Conservation (phyloP, 2,888 invertebrate genomes). For the Pediacus dermestoides region DNA sequence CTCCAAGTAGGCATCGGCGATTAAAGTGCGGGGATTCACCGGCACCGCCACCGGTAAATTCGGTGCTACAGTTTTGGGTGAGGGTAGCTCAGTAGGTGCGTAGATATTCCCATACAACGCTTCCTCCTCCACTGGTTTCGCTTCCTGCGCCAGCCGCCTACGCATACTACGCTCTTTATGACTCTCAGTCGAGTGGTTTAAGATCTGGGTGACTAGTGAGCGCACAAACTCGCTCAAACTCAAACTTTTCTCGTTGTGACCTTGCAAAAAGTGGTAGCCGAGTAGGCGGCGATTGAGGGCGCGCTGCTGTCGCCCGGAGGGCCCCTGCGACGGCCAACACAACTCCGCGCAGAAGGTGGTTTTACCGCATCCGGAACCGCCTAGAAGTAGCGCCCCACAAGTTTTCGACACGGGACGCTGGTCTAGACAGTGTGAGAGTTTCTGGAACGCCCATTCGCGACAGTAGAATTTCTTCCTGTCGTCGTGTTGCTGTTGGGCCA, state of each 20-base stretch:
- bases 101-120: constrained; percentile 42
- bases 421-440: constrained; percentile 87
- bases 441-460: constrained; percentile 94
- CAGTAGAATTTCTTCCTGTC: constrained; percentile 79
- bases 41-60: constrained; percentile 53
- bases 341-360: constrained; percentile 84
- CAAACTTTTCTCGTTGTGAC: constrained; percentile 79
- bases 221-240: constrained; percentile 83
- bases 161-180: constrained; percentile 49
- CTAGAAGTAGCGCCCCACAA: constrained; percentile 82
- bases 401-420: constrained; percentile 80
- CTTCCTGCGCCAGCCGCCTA: constrained; percentile 40
- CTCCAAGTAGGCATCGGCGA: constrained; percentile 79
- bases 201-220: constrained; percentile 78
- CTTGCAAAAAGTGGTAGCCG: constrained; percentile 85
- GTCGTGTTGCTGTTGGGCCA: constrained; percentile 47
- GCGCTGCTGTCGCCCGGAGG: constrained; percentile 66
- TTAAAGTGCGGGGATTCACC: constrained; percentile 58
- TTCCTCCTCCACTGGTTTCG: constrained; percentile 26
- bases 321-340: constrained; percentile 65
- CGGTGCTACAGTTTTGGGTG: constrained; percentile 35
- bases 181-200: constrained; percentile 62
- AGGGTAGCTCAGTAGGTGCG: constrained; percentile 35
- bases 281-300: constrained; percentile 74
- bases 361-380: constrained; percentile 91